A percentile compares a stretch with the other conserved stretches of the same genome.
Evolutionary conservation across 2,797 vertebrate species (phyloP).

Genomic region (Prionace glauca): DNA sequence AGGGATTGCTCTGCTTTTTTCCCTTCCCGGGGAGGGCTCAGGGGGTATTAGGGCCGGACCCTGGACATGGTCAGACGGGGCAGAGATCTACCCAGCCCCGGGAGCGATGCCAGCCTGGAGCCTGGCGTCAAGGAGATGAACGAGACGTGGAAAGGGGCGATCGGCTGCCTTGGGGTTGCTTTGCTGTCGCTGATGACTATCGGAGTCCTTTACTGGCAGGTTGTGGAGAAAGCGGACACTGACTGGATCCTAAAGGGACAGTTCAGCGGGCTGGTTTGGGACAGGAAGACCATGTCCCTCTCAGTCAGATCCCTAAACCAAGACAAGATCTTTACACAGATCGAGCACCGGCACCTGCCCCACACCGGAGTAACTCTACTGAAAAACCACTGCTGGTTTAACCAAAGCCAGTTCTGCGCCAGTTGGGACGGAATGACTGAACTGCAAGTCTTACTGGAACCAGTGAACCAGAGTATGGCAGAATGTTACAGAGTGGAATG

Average conservation of each 20-base stretch:
- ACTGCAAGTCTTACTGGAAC: conserved; percentile 70
- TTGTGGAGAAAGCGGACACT: conserved; percentile 81
- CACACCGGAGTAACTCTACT: conserved; percentile 72
- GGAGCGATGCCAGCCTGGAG: conserved; percentile 76
- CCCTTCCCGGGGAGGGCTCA: neutral
- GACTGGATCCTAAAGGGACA: conserved; percentile 83
- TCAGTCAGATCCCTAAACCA: conserved; percentile 70
- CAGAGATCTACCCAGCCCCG: conserved; percentile 55
- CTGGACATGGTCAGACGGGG: neutral
- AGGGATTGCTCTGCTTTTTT: too few relatives aligned
- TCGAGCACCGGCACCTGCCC: conserved; percentile 68
- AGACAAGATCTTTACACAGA: conserved; percentile 68
- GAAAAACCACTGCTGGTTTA: conserved; percentile 78
- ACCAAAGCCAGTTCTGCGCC: conserved; percentile 80
- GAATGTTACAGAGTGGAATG: conserved; percentile 80
- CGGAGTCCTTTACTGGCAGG: conserved; percentile 91
- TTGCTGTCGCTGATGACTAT: conserved; percentile 89
- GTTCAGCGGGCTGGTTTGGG: conserved; percentile 78
- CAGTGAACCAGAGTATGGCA: conserved; percentile 55
- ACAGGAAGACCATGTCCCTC: conserved; percentile 70
- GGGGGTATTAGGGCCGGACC: neutral
- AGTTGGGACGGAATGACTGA: conserved; percentile 78
- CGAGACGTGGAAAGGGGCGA: conserved; percentile 83
- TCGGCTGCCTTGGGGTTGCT: conserved; percentile 80
- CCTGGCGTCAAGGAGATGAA: conserved; percentile 79